Base-by-base conservation (phyloP, 2,888 invertebrate species). In the Brassicogethes aeneus region DNA sequence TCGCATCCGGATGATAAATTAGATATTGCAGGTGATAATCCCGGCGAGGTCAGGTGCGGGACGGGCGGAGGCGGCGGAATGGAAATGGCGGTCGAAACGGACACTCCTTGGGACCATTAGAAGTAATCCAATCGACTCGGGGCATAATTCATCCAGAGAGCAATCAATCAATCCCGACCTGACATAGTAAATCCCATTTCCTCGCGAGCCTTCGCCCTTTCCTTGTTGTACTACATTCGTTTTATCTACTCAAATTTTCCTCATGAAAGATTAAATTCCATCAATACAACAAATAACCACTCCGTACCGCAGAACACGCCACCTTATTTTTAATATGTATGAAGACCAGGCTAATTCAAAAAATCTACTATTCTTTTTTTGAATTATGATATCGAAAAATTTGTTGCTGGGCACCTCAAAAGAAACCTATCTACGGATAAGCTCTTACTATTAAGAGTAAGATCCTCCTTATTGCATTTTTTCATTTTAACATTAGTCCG, bases 141-240 rank as follows among this genome's bases (percentile, higher is more conserved):
- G 58, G 61, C 62, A 62, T 65, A 62, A 66, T 65, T 65, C 65
- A 62, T 65, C 63, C 61, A 57, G 55, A 52, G 51, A 54, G 62
- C 59, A 63, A 66, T 66, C 66, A 62, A 66, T 66, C 66, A 66
- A 66, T 66, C 65, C 55, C 54, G 54, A 59, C 59, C 59, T 61
- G 66, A 66, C 66, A 64, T 59, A 60, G 54, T 57, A 62, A 66
- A 65, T 65, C 65, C 65, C 62, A 65, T 64, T 65, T 62, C 59
- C 60, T 61, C 46, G 10, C 23, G 5, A 10, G 10, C 23, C 5
- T 5, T 10, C 10, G 5, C 23, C 23, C 10, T 23, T 23, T 7
- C 23, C 23, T 10, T 10, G 23, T 5, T 23, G 23, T 23, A 23
- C 23, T 23, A 23, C 23, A 23, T 23, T 23, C 23, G 23, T 23